Percentiles rank a stretch among this genome's conserved stretches.
phyloP scores from a whole-genome alignment of 2,888 invertebrate species.

The Catocala fraxini region DNA sequence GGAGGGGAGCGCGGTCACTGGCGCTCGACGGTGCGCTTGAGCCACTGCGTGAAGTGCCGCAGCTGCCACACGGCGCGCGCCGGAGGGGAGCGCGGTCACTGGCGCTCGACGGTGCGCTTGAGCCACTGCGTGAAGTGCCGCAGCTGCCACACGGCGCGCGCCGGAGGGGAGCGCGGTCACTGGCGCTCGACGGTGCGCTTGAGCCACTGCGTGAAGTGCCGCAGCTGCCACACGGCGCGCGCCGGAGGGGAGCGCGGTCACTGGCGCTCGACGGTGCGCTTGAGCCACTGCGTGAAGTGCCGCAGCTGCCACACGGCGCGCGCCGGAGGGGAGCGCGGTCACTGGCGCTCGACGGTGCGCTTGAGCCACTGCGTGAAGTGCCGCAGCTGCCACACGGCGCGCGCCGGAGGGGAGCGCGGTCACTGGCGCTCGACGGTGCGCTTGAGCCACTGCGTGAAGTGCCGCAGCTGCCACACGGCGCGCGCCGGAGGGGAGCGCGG shows the following conservation, averaged over 20 bases:
- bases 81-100: constrained; percentile 75
- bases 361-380: constrained; percentile 98
- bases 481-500: constrained; percentile 89
- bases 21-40: constrained; percentile 94
- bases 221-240: constrained; percentile 95
- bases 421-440: constrained; percentile 92
- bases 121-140: constrained; percentile 97
- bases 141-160: constrained; percentile 96
- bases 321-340: constrained; percentile 86
- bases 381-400: constrained; percentile 95
- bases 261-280: constrained; percentile 93
- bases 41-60: constrained; percentile 97
- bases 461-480: constrained; percentile 95
- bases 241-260: constrained; percentile 87
- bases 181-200: constrained; percentile 94
- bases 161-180: constrained; percentile 82
- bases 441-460: constrained; percentile 97
- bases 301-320: constrained; percentile 96
- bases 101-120: constrained; percentile 94
- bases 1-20: constrained; percentile 82
- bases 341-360: constrained; percentile 92
- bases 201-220: constrained; percentile 97
- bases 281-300: constrained; percentile 97
- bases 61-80: constrained; percentile 96
- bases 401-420: constrained; percentile 88